phyloP scores from a whole-genome alignment of 2,113 vertebrate genomes.

The Rhabdornis inornatus region DNA sequence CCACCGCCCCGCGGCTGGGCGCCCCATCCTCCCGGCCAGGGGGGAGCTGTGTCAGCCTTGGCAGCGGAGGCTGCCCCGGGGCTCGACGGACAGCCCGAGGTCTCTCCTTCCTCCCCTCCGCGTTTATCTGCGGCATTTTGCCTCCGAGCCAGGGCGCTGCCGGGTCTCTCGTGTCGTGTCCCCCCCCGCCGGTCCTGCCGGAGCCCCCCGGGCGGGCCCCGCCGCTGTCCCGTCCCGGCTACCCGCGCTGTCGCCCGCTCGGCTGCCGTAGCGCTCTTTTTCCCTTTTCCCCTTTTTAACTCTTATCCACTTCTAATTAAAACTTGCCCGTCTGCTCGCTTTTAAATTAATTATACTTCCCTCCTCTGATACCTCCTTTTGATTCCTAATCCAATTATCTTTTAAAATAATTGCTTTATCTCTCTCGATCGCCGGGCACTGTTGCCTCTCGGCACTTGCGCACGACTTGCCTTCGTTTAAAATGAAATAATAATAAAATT shows the following conservation, averaged over 20 bases:
- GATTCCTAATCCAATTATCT: conserved; percentile 72
- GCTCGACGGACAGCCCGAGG: neutral
- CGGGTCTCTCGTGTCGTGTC: neutral
- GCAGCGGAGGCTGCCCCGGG: neutral
- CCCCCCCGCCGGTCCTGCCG: neutral
- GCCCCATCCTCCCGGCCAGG: neutral
- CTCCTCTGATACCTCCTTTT: conserved; percentile 55
- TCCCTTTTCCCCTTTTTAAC: neutral
- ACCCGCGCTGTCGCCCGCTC: neutral
- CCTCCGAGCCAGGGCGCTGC: neutral
- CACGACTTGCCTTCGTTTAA: neutral
- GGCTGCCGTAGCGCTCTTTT: neutral
- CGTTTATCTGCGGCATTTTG: neutral
- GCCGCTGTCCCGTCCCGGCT: neutral
- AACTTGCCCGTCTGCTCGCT: conserved; percentile 49
- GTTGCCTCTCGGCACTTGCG: neutral
- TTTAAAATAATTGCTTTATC: conserved; percentile 69
- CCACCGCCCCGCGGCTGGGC: neutral
- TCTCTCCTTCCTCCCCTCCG: neutral
- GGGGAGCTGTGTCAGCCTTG: neutral
- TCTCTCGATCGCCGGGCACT: conserved; percentile 32
- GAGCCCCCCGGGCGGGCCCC: neutral
- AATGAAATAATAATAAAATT: neutral
- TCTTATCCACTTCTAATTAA: conserved; percentile 62
- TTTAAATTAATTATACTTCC: conserved; percentile 58